These are phyloP conservation scores for Pterobdella sp. DNA, from an alignment of 2,888 invertebrate species.

Conservation along the genomic window DNA sequence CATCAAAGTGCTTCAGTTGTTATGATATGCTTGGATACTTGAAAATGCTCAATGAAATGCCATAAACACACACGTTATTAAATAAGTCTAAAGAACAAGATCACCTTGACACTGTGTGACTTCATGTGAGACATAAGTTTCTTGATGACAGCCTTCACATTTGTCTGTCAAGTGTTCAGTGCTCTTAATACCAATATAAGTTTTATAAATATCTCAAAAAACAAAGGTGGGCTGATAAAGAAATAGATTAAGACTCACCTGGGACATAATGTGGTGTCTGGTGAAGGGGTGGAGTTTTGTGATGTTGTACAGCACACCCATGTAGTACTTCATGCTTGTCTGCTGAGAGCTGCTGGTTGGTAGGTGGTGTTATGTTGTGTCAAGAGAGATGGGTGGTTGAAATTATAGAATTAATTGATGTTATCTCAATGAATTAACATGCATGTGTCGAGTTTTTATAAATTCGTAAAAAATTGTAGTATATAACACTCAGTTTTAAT, in stretches of 20 bases:
- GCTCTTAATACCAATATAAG: not conserved
- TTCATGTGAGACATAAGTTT: constrained; percentile 41
- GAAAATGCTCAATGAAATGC: too few relatives aligned
- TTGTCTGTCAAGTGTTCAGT: constrained; percentile 34
- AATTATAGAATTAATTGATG: not conserved
- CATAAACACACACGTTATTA: too few relatives aligned
- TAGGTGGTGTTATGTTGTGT: not conserved
- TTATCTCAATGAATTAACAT: not conserved
- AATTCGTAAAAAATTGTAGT: too few relatives aligned
- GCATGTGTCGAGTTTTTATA: too few relatives aligned
- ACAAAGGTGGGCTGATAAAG: not conserved
- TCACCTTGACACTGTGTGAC: constrained; percentile 40
- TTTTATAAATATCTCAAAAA: not conserved
- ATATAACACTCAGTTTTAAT: too few relatives aligned
- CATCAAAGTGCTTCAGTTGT: too few relatives aligned
- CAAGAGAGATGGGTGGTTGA: not conserved
- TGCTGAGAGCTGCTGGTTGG: not conserved
- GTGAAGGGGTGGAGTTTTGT: not conserved
- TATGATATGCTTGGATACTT: too few relatives aligned
- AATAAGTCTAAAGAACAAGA: too few relatives aligned
- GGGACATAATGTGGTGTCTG: not conserved
- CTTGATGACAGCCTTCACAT: constrained; percentile 40
- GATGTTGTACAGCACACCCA: not conserved
- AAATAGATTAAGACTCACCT: not conserved
- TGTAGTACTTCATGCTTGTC: not conserved